These are phyloP conservation scores for Megastigmus dorsalis DNA, from an alignment of 2,888 invertebrate genomes.

Conservation along the genomic window DNA sequence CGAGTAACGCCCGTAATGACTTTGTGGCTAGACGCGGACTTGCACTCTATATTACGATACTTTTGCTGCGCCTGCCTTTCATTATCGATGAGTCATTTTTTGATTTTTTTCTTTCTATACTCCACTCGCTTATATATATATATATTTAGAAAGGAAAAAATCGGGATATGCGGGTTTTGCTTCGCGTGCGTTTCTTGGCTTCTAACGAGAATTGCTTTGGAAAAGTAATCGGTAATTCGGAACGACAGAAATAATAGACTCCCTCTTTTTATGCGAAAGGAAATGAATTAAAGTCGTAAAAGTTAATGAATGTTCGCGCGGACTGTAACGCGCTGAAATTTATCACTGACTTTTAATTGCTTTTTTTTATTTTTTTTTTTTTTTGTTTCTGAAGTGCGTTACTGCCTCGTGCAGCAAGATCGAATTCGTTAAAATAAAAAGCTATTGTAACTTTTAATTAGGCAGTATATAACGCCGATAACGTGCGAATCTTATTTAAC, in stretches of 20 bases:
- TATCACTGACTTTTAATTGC: conserved; percentile 23
- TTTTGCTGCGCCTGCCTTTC: neutral
- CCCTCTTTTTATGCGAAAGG: neutral
- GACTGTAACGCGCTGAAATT: conserved; percentile 28
- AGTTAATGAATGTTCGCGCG: conserved; percentile 26
- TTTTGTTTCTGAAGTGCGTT: neutral
- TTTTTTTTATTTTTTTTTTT: neutral
- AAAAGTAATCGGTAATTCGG: neutral
- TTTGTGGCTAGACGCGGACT: neutral
- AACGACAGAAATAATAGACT: neutral
- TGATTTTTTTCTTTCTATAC: neutral
- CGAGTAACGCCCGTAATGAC: conserved; percentile 5
- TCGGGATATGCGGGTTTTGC: too few relatives aligned
- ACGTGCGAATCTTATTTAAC: too few relatives aligned
- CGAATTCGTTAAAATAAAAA: conserved; percentile 26
- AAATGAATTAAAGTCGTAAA: conserved; percentile 36
- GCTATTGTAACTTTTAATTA: conserved; percentile 15
- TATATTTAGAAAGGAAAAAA: neutral
- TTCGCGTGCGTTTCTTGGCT: neutral
- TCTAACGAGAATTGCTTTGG: neutral
- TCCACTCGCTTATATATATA: neutral
- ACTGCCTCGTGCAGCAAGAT: conserved; percentile 1
- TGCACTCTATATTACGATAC: neutral
- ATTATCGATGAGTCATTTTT: neutral
- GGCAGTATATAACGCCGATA: too few relatives aligned